Base-by-base conservation (phyloP, 2,113 vertebrate species). In the Puntigrus tetrazona region DNA sequence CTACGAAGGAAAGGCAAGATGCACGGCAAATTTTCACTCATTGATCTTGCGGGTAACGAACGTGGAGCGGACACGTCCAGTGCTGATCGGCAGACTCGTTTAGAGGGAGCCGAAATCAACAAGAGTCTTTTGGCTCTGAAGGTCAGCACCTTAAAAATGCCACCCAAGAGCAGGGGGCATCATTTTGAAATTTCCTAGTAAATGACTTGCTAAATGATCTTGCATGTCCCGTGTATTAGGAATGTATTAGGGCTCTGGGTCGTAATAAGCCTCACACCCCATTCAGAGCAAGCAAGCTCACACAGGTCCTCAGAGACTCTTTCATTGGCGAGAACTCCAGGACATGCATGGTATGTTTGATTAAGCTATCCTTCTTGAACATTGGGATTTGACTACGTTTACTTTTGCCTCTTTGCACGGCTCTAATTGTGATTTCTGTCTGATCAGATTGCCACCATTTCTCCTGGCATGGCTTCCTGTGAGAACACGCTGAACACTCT, bases 101-200 rank as follows among this genome's bases (percentile, higher is more conserved):
- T 99, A 88, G 98, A 99, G 93, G 98, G 98, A 91, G 98, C 97
- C 0, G 98, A 99, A 94, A 99, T 99, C 90, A 99, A 99, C 94
- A 99, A 99, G 93, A 99, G 98, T 93, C 95, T 99, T 91, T 94
- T 99, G 91, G 98, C 97, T 83, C 95, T 99, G 38, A 99, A 99
- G 97, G 98, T 99, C 61, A 75, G 78, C 1, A 2, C 7, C 27
- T 38, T 63, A 7, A 55, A 69, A 29, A 61, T 18, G 14, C 20
- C 41, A 67, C 29, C 1, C 11, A 61, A 11, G 25, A 45, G 50
- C 6, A 85, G 11, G 20, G 65, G 9, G 22, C 36, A 27, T 25
- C 43, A 75, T 5, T 43, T 43, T 43, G 38, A 29, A 52, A 18
- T 52, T 29, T 20, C 29, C 5, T 5, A 52, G 16, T 50, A 52